Conservation (phyloP, 2,888 invertebrate genomes). For the Myopa tessellatipennis region DNA sequence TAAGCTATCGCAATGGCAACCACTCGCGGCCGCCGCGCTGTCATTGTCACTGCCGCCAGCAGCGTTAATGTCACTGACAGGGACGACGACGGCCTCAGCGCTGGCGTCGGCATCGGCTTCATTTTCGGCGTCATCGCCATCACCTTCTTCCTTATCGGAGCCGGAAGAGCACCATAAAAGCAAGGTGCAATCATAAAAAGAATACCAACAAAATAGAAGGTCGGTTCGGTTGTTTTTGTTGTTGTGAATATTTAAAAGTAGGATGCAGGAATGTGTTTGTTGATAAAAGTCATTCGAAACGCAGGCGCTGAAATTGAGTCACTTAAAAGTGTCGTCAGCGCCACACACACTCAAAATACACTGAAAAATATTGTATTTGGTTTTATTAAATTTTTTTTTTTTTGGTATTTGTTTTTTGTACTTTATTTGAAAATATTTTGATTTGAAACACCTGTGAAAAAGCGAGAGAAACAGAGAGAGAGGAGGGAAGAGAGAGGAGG, state of each 20-base stretch:
- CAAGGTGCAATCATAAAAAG: slow-evolving; percentile 40
- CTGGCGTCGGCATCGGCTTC: background rate
- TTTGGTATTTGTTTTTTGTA: too few relatives aligned
- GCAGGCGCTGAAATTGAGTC: slow-evolving; percentile 38
- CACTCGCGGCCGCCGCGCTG: too few relatives aligned
- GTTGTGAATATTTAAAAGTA: background rate
- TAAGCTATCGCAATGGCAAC: too few relatives aligned
- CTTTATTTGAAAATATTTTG: too few relatives aligned
- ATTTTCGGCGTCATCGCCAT: background rate
- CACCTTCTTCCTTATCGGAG: slow-evolving; percentile 53
- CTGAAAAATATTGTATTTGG: background rate
- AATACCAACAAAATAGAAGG: background rate
- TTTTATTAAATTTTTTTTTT: too few relatives aligned
- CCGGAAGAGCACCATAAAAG: slow-evolving; percentile 63
- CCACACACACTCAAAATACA: background rate
- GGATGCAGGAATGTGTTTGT: slow-evolving; percentile 38
- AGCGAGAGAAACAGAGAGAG: too few relatives aligned
- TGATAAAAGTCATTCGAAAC: background rate
- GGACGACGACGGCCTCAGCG: slow-evolving; percentile 18
- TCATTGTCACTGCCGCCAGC: too few relatives aligned
- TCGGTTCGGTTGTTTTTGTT: background rate
- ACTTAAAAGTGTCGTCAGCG: slow-evolving; percentile 16
- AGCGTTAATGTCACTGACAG: background rate
- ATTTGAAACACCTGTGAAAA: too few relatives aligned
- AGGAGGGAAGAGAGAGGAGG: background rate